Conservation (phyloP, 2,888 invertebrate genomes). For the Tetragonisca angustula region DNA sequence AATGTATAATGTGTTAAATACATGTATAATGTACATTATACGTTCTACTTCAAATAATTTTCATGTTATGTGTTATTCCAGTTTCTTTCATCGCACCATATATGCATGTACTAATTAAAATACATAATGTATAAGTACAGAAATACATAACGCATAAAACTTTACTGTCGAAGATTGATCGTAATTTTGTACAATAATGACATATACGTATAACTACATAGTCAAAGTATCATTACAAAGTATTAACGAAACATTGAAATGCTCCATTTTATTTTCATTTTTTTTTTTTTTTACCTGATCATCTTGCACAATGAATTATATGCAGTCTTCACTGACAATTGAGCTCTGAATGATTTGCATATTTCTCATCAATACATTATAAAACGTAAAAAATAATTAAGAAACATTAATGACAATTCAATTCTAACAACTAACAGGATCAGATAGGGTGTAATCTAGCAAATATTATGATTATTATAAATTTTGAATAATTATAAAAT, state of each 20-base stretch:
- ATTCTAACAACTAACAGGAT: not conserved
- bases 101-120: not conserved
- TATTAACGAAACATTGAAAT: conserved; percentile 22
- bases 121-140: not conserved
- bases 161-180: not conserved
- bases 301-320: not conserved
- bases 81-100: not conserved
- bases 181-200: not conserved
- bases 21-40: too few species aligned
- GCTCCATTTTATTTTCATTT: not conserved
- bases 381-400: conserved; percentile 24
- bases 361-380: conserved; percentile 20
- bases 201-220: conserved; percentile 11
- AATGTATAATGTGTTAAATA: too few species aligned
- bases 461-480: not conserved
- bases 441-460: not conserved
- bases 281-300: not conserved
- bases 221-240: conserved; percentile 20
- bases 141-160: not conserved
- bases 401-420: too few species aligned
- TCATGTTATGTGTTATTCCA: not conserved
- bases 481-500: not conserved
- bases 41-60: not conserved
- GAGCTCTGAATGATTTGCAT: not conserved
- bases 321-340: conserved; percentile 1